Evolutionary conservation across 1,140 invertebrate genomes (phyloP).

Genomic region (Aphis craccivora): DNA sequence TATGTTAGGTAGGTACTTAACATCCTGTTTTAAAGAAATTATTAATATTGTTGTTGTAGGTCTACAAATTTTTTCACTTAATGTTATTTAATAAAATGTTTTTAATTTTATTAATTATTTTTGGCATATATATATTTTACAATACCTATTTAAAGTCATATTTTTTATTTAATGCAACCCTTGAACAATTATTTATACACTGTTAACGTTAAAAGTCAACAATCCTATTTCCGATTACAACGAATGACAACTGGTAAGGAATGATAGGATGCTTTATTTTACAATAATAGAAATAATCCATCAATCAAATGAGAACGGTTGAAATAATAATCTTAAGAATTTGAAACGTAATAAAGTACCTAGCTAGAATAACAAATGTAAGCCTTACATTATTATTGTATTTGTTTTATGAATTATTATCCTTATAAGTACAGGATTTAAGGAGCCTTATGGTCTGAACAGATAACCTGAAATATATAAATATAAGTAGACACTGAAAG

Average conservation of each 20-base stretch:
- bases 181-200: not conserved
- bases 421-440: not conserved
- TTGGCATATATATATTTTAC: not conserved
- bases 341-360: not conserved
- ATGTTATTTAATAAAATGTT: not conserved
- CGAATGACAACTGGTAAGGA: not conserved
- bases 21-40: not conserved
- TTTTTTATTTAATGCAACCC: not conserved
- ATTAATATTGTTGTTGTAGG: not conserved
- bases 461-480: not conserved
- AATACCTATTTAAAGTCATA: not conserved
- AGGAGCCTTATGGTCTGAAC: not conserved
- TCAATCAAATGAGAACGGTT: not conserved
- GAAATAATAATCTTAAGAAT: not conserved
- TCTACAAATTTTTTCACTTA: not conserved
- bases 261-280: not conserved
- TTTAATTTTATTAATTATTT: not conserved
- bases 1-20: not conserved
- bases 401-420: conserved; percentile 17
- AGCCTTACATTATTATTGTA: not conserved
- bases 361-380: not conserved
- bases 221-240: not conserved
- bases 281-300: not conserved
- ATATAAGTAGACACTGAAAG: not conserved
- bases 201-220: not conserved